Evolutionary conservation across 2,888 invertebrate genomes (phyloP), one percentile per base, ranked within the genome.

Genomic region (Pollenia griseotomentosa): DNA sequence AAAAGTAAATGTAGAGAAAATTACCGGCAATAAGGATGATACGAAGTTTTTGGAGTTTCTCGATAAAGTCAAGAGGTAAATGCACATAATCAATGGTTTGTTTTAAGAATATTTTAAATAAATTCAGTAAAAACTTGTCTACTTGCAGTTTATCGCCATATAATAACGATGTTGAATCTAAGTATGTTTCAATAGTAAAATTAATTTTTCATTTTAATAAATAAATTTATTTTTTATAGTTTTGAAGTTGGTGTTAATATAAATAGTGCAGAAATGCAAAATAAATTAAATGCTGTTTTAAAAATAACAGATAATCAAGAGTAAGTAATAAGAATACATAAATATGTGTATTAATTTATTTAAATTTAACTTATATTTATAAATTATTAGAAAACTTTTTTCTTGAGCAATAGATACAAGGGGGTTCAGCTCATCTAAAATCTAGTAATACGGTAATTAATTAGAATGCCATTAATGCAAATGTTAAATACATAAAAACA

Each of bases 41-140:
- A 92, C 91, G 40, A 92, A 92, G 68, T 93, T 93, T 71, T 91
- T 92, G 51, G 91, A 92, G 84, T 93, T 93, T 90, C 88, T 93
- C 68, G 92, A 90, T 78, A 90, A 91, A 89, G 89, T 90, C 11
- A 90, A 90, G 77, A 89, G 90, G 91, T 90, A 83, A 87, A 88
- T 40, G 2, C 19, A 44, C 16, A 61, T 44, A 33, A 33, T 33
- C n/a, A 63, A 40, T 65, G n/a, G 10, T 33, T 12, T 59, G 55
- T 11, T 48, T 9, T 23, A 14, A n/a, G 7, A 51, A 42, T 48
- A 16, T 7, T 19, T 53, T 44, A 46, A 33, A 33, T n/a, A 78
- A 63, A 61, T 1, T 53, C 55, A 16, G 8, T 33, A 4, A 48
- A 51, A 53, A 23, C n/a, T 61, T 61, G 19, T 74, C 68, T 40